Base-by-base conservation (phyloP, 2,888 invertebrate species). In the Bhutanitis thaidina region DNA sequence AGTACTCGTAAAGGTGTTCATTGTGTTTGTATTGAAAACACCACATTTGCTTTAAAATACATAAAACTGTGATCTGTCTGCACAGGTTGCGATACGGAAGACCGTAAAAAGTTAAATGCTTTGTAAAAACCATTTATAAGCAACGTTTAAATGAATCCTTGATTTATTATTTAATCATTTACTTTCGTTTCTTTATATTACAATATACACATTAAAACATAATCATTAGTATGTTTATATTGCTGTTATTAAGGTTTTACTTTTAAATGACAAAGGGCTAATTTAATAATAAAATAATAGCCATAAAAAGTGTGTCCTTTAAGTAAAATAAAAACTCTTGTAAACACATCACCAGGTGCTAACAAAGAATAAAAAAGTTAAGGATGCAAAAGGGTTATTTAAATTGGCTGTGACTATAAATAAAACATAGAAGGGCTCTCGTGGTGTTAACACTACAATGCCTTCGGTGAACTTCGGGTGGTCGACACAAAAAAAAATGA, bases 1-100 rank as follows among this genome's bases (percentile, higher is more conserved):
- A 73, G 77, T 7, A 20, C 5, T 2, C 2, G 5, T 2, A n/a
- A 30, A 15, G 12, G 13, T 12, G 5, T 12, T 13, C 5, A 9
- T 25, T 14, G 1, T 10, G 10, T 15, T 36, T 1, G 9, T 1
- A 15, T 27, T 35, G 35, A 25, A 36, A 44, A 13, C 7, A 5
- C 8, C 10, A 30, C 1, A 12, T 20, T 25, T 9, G 13, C 15
- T 37, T 37, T n/a, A 30, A 37, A 45, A 16, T 27, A 37, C 27
- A 36, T 44, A 27, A 36, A 44, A 13, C 29, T 10, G 36, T 13
- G 29, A 44, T 15, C 20, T 10, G 10, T 10, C 25, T 20, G 13
- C 39, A 39, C 32, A 34, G n/a, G n/a, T 15, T 48, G 15, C 30
- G 35, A 29, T 37, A n/a, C 49, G 38, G 38, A 49, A 49, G 12